Evolutionary conservation across 2,113 vertebrate genomes (phyloP).

Genomic region (Harpagus bidentatus): DNA sequence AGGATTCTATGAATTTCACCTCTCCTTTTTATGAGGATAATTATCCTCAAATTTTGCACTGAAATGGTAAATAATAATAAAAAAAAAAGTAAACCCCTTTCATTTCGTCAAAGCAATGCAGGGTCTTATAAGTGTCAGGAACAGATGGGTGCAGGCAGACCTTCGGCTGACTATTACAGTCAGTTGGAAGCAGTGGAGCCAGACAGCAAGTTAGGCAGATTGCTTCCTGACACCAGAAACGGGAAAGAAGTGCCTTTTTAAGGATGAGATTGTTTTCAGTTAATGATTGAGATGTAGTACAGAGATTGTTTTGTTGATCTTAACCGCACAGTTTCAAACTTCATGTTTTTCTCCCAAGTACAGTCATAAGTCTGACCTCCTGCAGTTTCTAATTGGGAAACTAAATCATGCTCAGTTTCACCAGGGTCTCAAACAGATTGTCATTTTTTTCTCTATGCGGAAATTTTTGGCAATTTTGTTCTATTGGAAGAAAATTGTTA

Average conservation of each 20-base stretch:
- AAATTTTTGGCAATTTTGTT: neutral
- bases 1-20: neutral
- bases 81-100: neutral
- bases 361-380: neutral
- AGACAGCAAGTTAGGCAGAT: neutral
- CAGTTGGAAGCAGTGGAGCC: neutral
- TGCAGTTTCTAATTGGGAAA: neutral
- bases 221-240: neutral
- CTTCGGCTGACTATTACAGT: neutral
- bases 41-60: neutral
- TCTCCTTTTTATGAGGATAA: neutral
- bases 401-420: neutral
- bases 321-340: neutral
- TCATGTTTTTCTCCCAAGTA: neutral
- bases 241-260: neutral
- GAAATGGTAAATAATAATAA: neutral
- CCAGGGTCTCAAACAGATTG: neutral
- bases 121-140: neutral
- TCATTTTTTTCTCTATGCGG: accelerated
- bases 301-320: neutral
- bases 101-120: neutral
- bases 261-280: neutral
- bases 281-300: neutral
- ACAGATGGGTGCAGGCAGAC: neutral
- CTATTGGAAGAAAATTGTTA: neutral